Evolutionary conservation across 2,113 vertebrate species (phyloP), one percentile per base, ranked within the genome.

Genomic region (Actenoides lindsayi): DNA sequence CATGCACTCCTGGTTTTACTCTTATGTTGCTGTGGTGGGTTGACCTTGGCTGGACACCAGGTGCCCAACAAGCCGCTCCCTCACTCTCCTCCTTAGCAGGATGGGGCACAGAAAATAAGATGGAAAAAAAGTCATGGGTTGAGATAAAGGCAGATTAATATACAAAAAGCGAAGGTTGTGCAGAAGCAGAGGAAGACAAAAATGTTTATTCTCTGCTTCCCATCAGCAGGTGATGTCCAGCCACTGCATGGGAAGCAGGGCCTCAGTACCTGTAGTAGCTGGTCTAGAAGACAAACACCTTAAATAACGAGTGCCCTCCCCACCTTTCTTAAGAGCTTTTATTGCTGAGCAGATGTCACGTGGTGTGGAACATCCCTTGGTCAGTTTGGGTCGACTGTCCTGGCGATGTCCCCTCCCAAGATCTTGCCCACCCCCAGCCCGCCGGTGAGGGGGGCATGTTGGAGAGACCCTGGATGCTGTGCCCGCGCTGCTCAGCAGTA

Each of bases 201-300:
- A 46, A 12, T 11, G 18, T 11, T 30, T 73, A 23, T 13, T 73
- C 7, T 51, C 23, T 17, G 28, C 37, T 42, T 42, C 17, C 20
- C 17, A 5, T 11, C 56, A 37, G 57, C 20, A 33, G 41, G 41
- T 0, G 2, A 6, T 10, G 8, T 28, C 41, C 46, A 56, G 54
- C 25, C 3, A 5, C 48, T 25, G 12, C 19, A 39, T 13, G 11
- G 41, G n/a, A 63, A 39, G 37, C 28, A n/a, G 28, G 33, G 46
- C 60, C 11, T 27, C 65, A 25, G 44, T 13, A 37, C 1, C 0
- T 1, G 0, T 1, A 25, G 19, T 1, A 2, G 39, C 5, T 28
- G 4, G 3, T 33, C 17, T 5, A 6, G 27, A 76, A 48, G 46
- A n/a, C 30, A 50, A 48, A 46, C 0, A 0, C 8, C 31, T 9